Base-by-base conservation (phyloP, 2,113 vertebrate genomes). In the Scopus umbretta region DNA sequence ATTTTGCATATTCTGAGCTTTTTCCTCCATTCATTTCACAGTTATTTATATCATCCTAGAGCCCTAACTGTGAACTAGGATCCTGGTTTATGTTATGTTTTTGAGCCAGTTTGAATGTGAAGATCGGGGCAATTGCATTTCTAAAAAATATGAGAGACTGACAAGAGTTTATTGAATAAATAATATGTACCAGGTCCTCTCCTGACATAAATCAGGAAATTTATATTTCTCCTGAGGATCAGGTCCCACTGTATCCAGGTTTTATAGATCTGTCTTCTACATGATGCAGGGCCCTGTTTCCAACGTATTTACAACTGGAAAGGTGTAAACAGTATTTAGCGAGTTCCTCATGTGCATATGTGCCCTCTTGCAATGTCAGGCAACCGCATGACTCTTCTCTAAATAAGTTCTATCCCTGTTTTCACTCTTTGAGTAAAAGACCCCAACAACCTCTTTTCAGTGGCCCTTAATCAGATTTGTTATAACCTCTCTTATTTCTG, bases 261-360 rank as follows among this genome's bases (percentile, higher is more conserved):
- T 50, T 91, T 76, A 43, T 27, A 63, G 20, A 36, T 30, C 29
- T 29, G 9, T 30, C 40, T 42, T 45, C n/a, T 71, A 36, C 25
- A 38, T 5, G 7, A n/a, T 38, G 6, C 30, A 76, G 49, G 10
- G 15, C 10, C 22, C 20, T 14, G 14, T 20, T 83, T 62, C 42
- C 19, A 30, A 8, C 14, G 9, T 47, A 36, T 68, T 93, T 86
- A 43, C 19, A 50, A 53, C 47, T 3, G 4, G 13, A 36, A 71
- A 53, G 68, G 17, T 32, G 17, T 23, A 20, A 80, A 62, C 5
- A 42, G 42, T 47, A 34, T 72, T 72, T 29, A 36, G 21, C 7
- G 29, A 53, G 36, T 6, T 83, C 36, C 27, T 90, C 36, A 26
- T 5, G 17, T 9, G 11, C 2, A 0, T 9, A 34, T 1, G 2